phyloP scores from a whole-genome alignment of 1,140 invertebrate species.

The Hestina assimilis region DNA sequence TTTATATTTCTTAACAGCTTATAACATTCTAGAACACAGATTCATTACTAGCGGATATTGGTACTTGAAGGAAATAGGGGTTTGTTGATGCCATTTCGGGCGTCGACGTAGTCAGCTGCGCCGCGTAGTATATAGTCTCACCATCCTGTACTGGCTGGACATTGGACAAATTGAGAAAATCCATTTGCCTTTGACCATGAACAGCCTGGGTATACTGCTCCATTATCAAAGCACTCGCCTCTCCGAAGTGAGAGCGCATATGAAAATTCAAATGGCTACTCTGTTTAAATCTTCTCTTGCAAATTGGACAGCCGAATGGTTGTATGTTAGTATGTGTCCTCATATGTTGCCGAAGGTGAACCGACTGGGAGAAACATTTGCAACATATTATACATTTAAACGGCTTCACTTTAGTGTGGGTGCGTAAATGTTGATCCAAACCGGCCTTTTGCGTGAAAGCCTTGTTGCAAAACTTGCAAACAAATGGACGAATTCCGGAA shows the following conservation, averaged over 20 bases:
- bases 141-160: slow-evolving; percentile 57
- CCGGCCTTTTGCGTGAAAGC: slow-evolving; percentile 89
- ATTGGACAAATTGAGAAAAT: slow-evolving; percentile 56
- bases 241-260: slow-evolving; percentile 59
- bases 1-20: too few species aligned
- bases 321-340: slow-evolving; percentile 82
- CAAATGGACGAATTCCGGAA: slow-evolving; percentile 89
- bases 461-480: slow-evolving; percentile 90
- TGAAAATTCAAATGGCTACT: slow-evolving; percentile 76
- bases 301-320: slow-evolving; percentile 85
- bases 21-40: background rate
- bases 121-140: slow-evolving; percentile 62
- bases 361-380: slow-evolving; percentile 81
- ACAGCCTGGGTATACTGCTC: slow-evolving; percentile 37
- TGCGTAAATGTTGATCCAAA: slow-evolving; percentile 81
- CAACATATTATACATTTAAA: slow-evolving; percentile 85
- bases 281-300: slow-evolving; percentile 76
- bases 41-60: background rate
- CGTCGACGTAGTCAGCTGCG: slow-evolving; percentile 38
- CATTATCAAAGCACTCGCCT: slow-evolving; percentile 30
- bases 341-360: slow-evolving; percentile 75
- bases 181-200: slow-evolving; percentile 34
- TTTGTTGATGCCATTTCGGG: background rate
- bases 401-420: slow-evolving; percentile 83
- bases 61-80: slow-evolving; percentile 7